phyloP scores from a whole-genome alignment of 2,797 vertebrate species.

The Lateolabrax maculatus region DNA sequence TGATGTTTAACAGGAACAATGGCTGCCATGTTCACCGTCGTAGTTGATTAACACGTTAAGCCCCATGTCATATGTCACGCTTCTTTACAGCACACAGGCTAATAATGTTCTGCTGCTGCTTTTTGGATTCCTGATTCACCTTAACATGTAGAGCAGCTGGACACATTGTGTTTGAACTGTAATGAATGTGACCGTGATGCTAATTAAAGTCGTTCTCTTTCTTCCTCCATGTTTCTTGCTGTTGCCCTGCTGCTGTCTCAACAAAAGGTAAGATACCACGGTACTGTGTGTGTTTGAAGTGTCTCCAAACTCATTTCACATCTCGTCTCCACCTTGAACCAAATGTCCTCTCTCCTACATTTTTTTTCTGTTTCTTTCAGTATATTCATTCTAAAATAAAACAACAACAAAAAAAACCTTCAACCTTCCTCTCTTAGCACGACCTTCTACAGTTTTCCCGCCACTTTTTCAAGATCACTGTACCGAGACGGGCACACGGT shows the following conservation, averaged over 20 bases:
- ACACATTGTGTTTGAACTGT: background rate
- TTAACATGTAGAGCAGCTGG: background rate
- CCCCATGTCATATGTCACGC: slow-evolving; percentile 6
- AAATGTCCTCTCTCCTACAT: background rate
- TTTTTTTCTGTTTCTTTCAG: background rate
- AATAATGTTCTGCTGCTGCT: background rate
- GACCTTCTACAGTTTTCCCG: background rate
- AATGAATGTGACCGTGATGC: background rate
- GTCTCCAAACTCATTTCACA: background rate
- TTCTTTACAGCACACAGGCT: background rate
- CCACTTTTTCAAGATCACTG: background rate
- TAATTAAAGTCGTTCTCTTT: slow-evolving; percentile 52
- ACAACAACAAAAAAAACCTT: background rate
- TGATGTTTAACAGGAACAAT: background rate
- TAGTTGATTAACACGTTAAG: background rate
- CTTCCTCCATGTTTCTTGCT: slow-evolving; percentile 62
- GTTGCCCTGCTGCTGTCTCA: slow-evolving; percentile 28
- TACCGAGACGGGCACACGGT: background rate
- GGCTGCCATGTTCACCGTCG: background rate
- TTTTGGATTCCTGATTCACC: background rate
- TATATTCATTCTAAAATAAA: background rate
- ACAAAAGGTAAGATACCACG: slow-evolving; percentile 75
- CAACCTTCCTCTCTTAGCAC: background rate
- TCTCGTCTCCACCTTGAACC: background rate
- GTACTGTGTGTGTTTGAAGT: slow-evolving; percentile 7